These are phyloP conservation scores for Germaria angustata DNA, from an alignment of 2,888 invertebrate genomes.

Conservation along the genomic window DNA sequence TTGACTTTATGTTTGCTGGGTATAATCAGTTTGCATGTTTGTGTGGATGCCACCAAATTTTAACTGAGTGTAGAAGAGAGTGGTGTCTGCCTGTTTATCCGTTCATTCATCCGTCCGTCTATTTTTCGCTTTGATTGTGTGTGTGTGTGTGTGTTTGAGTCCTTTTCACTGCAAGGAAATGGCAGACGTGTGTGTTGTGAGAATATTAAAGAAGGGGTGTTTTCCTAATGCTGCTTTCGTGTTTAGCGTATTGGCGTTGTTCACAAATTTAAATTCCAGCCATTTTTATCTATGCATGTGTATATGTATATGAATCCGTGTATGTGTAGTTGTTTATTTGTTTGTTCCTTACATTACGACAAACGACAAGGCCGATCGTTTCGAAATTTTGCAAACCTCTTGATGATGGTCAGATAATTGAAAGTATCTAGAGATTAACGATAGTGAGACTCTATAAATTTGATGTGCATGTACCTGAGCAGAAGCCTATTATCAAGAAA, in stretches of 20 bases:
- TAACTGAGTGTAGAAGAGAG: background rate
- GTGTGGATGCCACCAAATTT: background rate
- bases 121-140: background rate
- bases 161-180: background rate
- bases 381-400: no score
- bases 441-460: no score
- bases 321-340: no score
- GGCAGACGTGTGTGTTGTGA: background rate
- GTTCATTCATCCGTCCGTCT: background rate
- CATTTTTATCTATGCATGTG: constrained; percentile 53
- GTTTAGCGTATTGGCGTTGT: constrained; percentile 22
- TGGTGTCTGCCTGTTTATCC: background rate
- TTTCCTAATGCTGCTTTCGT: background rate
- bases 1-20: background rate
- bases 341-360: no score
- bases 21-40: background rate
- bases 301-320: no score
- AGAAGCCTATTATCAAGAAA: no score
- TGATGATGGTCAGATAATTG: no score
- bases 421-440: no score
- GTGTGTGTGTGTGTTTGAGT: constrained; percentile 8
- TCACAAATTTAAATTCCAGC: constrained; percentile 27
- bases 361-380: no score
- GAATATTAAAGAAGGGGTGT: background rate
- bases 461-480: no score